Evolutionary conservation across 2,797 vertebrate species (phyloP), one percentile per base, ranked within the genome.

Genomic region (Clarias fuscus): DNA sequence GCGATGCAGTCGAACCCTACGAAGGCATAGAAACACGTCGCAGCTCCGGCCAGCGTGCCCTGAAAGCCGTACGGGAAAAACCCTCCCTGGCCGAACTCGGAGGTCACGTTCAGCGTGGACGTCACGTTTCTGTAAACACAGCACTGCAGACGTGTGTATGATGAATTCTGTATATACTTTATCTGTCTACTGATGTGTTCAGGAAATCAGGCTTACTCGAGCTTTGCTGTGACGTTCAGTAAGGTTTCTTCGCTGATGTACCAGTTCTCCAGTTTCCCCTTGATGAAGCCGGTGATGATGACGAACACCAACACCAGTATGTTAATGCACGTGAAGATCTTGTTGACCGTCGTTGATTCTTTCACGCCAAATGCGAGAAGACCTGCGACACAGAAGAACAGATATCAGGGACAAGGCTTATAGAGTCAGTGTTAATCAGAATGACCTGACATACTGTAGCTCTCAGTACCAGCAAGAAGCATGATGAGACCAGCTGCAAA

Each of bases 1-100:
- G 97, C 96, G 0, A 98, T 97, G 92, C 97, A 97, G 92, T 97
- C 97, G 91, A 98, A 98, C 5, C 97, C 97, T 91, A 97, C 96
- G 88, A 97, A 98, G n/a, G 96, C 97, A 84, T 97, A 98, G 92
- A 98, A 97, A 89, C 96, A 97, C 0, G 95, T 93, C 2, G 96
- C 96, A 48, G 97, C 97, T 90, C 97, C 97, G 0, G 96, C 93
- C 90, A 98, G 56, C 0, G 95, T 98, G 67, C 97, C 97, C 40
- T 89, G 89, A 18, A 97, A 91, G 70, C 96, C 96, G 48, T 95
- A 97, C 0, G 96, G 97, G 90, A 97, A 95, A 92, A 97, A 97
- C 33, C 97, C 97, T 8, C 97, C 97, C 0, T 0, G 67, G 48
- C 97, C 97, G 87, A 91, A 96, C 0, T 61, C 13, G 75, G 92